A percentile compares a stretch with the other conserved stretches of the same genome.
These are phyloP conservation scores for Archips crataeganus DNA, from an alignment of 2,888 invertebrate genomes.

Conservation along the genomic window DNA sequence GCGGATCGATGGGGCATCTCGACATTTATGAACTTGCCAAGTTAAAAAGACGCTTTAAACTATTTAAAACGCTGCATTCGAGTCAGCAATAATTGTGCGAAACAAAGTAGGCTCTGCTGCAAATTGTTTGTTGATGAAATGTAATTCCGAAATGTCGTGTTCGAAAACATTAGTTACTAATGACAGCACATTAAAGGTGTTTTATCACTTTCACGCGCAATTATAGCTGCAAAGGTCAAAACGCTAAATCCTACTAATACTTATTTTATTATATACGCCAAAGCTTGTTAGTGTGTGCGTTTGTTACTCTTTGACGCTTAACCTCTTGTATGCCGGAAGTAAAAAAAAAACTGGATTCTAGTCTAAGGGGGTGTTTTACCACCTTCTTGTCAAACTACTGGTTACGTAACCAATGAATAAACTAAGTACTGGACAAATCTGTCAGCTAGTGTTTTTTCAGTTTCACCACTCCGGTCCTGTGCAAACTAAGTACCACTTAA, in stretches of 20 bases:
- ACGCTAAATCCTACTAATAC: not conserved
- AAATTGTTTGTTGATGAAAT: constrained; percentile 40
- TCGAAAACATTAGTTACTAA: constrained; percentile 32
- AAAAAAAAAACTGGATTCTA: too few species aligned
- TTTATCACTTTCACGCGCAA: constrained; percentile 31
- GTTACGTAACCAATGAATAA: too few species aligned
- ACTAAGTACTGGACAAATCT: too few species aligned
- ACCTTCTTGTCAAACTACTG: too few species aligned
- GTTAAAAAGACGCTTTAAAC: constrained; percentile 48
- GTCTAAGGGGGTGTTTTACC: too few species aligned
- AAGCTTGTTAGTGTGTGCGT: too few species aligned
- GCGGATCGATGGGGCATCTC: constrained; percentile 46
- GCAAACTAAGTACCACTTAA: too few species aligned
- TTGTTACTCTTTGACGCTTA: too few species aligned
- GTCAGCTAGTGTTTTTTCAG: too few species aligned
- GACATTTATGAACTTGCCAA: constrained; percentile 53
- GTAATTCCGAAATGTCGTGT: constrained; percentile 29
- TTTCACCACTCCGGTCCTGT: too few species aligned
- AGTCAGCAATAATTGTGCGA: constrained; percentile 47
- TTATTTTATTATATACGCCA: too few species aligned
- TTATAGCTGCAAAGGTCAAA: constrained; percentile 11
- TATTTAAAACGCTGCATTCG: constrained; percentile 49
- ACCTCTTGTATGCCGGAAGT: too few species aligned
- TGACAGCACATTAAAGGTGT: constrained; percentile 27
- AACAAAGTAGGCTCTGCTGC: constrained; percentile 42